Evolutionary conservation across 2,888 invertebrate genomes (phyloP).

Genomic region (Lasioglossum oenotherae): DNA sequence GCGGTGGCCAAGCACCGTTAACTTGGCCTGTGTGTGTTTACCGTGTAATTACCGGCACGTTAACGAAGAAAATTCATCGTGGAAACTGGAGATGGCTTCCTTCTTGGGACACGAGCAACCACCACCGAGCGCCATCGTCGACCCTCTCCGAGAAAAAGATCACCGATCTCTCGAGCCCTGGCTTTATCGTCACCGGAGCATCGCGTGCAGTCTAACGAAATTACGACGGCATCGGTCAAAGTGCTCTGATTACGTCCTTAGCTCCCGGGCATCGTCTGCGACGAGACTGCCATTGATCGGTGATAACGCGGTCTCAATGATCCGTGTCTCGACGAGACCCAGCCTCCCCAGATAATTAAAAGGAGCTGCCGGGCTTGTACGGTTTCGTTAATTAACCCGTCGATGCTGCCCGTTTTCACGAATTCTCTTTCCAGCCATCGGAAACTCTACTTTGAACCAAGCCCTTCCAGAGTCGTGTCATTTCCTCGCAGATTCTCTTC

Average conservation of each 20-base stretch:
- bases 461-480: background rate
- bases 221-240: constrained; percentile 31
- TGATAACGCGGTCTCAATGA: constrained; percentile 36
- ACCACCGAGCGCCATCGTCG: background rate
- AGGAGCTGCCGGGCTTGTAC: background rate
- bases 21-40: background rate
- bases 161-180: constrained; percentile 3
- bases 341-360: background rate
- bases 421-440: background rate
- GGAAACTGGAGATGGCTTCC: background rate
- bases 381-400: constrained; percentile 9
- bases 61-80: constrained; percentile 51
- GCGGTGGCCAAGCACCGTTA: background rate
- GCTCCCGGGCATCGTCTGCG: background rate
- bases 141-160: constrained; percentile 22
- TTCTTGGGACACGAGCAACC: constrained; percentile 5
- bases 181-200: constrained; percentile 11
- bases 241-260: constrained; percentile 31
- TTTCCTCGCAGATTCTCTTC: background rate
- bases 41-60: constrained; percentile 46
- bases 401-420: background rate
- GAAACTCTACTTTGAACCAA: background rate
- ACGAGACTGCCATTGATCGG: constrained; percentile 21
- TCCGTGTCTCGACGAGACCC: background rate
- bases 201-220: constrained; percentile 34